Evolutionary conservation across 2,113 vertebrate genomes (phyloP).

Genomic region (Antigone vipio): DNA sequence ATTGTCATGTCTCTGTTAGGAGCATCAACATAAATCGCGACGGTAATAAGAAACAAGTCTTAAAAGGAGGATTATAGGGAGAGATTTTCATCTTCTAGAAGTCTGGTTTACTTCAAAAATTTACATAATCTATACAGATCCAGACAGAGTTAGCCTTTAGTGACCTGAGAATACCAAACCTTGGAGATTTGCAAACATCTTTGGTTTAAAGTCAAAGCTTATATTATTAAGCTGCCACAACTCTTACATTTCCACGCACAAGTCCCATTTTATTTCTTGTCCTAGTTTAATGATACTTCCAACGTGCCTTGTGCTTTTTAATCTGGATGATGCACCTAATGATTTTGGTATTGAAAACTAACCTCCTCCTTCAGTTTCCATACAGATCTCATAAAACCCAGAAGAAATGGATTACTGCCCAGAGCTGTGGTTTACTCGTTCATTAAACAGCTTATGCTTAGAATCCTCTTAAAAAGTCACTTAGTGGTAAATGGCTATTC

Average conservation of each 20-base stretch:
- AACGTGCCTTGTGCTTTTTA: not conserved
- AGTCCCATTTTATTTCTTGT: not conserved
- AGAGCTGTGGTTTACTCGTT: conserved; percentile 33
- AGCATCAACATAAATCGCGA: conserved; percentile 11
- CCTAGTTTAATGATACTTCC: not conserved
- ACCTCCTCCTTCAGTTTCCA: not conserved
- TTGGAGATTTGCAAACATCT: not conserved
- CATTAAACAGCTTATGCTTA: conserved; percentile 39
- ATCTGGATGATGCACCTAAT: conserved; percentile 23
- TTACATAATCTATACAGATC: conserved; percentile 46
- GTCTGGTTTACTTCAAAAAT: conserved; percentile 53
- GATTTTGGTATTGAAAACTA: conserved; percentile 26
- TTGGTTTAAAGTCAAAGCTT: conserved; percentile 30
- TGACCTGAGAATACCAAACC: conserved; percentile 40
- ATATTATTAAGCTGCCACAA: not conserved
- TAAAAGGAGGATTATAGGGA: conserved; percentile 43
- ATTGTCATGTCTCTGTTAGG: conserved; percentile 24
- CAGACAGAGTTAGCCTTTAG: not conserved
- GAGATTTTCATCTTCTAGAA: conserved; percentile 46
- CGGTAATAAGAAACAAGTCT: conserved; percentile 28
- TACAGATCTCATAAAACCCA: not conserved
- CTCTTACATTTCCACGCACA: not conserved
- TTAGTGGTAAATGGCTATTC: conserved; percentile 32
- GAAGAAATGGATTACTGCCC: conserved; percentile 51
- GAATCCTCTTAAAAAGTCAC: conserved; percentile 60